Conservation (phyloP, 2,113 vertebrate genomes). For the Crotalus horridus region DNA sequence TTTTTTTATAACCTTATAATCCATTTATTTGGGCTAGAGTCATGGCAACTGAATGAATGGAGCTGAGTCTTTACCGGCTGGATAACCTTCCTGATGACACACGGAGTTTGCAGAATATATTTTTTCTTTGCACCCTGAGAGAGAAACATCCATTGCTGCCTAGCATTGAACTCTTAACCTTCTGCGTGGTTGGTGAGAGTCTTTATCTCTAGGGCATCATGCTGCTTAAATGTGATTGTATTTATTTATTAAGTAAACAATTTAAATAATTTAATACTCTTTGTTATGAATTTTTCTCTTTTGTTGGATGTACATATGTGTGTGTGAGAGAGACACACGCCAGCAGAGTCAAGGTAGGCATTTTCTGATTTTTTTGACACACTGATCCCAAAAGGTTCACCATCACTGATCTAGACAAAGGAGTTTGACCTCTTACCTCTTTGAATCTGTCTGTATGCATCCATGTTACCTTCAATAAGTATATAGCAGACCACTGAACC, state of each 20-base stretch:
- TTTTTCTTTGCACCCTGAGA: not conserved
- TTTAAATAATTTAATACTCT: not conserved
- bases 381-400: not conserved
- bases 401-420: not conserved
- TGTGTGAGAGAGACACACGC: not conserved
- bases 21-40: not conserved
- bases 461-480: not conserved
- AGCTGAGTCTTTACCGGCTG: not conserved
- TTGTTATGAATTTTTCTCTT: not conserved
- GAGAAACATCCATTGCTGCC: not conserved
- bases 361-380: not conserved
- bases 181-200: not conserved
- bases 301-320: not conserved
- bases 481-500: no score
- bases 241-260: not conserved
- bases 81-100: no score
- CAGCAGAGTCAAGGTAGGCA: not conserved
- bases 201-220: not conserved
- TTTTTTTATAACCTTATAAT: not conserved
- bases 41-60: not conserved
- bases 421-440: not conserved
- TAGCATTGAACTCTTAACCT: not conserved
- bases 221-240: not conserved
- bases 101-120: not conserved
- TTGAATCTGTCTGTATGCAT: not conserved